phyloP scores from a whole-genome alignment of 2,113 vertebrate species.

The Microcebus jonahi region DNA sequence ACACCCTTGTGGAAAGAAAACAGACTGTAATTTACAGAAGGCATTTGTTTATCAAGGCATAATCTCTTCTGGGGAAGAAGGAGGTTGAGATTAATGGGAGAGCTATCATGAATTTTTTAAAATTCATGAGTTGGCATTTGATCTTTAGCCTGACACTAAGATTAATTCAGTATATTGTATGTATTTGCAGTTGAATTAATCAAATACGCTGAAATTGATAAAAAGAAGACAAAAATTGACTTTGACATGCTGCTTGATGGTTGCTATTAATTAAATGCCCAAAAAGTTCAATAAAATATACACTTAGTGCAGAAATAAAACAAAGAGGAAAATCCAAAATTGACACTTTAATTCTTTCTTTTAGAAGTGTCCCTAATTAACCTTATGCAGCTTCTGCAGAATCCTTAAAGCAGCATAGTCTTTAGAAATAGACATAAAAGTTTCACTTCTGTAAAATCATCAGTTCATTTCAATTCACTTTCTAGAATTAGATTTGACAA shows the following conservation, averaged over 20 bases:
- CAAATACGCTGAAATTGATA: conserved; percentile 52
- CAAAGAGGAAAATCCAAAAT: background rate
- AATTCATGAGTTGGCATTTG: conserved; percentile 54
- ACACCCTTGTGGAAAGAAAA: background rate
- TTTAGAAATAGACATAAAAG: conserved; percentile 32
- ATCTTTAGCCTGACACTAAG: conserved; percentile 27
- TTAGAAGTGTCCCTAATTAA: background rate
- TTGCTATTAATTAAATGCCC: conserved; percentile 25
- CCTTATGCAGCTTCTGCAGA: background rate
- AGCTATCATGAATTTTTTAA: conserved; percentile 32
- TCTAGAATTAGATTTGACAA: conserved; percentile 31
- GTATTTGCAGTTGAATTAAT: conserved; percentile 46
- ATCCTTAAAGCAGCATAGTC: background rate
- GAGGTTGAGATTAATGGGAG: conserved; percentile 43
- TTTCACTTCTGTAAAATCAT: conserved; percentile 40
- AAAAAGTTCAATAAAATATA: conserved; percentile 25
- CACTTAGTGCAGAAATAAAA: conserved; percentile 43
- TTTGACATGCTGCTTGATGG: conserved; percentile 43
- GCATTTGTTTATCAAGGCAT: background rate
- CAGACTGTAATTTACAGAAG: background rate
- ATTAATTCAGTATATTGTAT: conserved; percentile 56
- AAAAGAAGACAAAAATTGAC: conserved; percentile 49
- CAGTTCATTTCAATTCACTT: conserved; percentile 5
- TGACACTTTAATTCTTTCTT: conserved; percentile 8
- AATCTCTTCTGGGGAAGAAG: conserved; percentile 5